Conservation (phyloP, 2,888 invertebrate species). For the Calliopum simillimum region DNA sequence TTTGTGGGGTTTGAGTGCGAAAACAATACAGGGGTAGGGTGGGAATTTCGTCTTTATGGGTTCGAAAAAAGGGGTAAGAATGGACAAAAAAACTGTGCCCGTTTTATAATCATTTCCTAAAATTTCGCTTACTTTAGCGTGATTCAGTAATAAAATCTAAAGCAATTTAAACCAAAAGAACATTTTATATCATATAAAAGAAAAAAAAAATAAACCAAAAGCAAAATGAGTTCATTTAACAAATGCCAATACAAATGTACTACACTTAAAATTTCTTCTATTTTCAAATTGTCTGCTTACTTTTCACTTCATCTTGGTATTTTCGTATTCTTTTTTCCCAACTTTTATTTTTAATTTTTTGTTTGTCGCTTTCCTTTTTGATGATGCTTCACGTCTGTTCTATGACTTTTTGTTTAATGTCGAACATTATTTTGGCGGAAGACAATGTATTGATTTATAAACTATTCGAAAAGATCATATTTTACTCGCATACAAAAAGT, state of each 20-base stretch:
- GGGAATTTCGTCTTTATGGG: too few relatives aligned
- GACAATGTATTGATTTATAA: too few relatives aligned
- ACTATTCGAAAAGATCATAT: background rate
- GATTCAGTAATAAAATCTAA: too few relatives aligned
- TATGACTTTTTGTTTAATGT: constrained; percentile 48
- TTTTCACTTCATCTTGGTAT: constrained; percentile 11
- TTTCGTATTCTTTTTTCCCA: background rate
- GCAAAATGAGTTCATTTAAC: constrained; percentile 54
- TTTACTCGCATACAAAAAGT: too few relatives aligned
- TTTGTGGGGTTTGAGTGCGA: too few relatives aligned
- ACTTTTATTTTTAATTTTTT: background rate
- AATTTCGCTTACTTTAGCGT: too few relatives aligned
- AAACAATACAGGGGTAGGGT: too few relatives aligned
- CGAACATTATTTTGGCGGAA: constrained; percentile 48
- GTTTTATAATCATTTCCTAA: too few relatives aligned
- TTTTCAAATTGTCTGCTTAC: constrained; percentile 29
- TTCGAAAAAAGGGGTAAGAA: too few relatives aligned
- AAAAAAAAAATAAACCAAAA: background rate
- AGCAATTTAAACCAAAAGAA: too few relatives aligned
- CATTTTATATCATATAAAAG: too few relatives aligned
- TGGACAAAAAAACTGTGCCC: too few relatives aligned
- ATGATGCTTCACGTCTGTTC: constrained; percentile 20
- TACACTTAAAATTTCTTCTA: constrained; percentile 39
- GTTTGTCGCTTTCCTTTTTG: background rate
- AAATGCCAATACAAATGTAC: constrained; percentile 35